Evolutionary conservation across 2,113 vertebrate species (phyloP), one percentile per base, ranked within the genome.

Genomic region (Cyanocitta stelleri): DNA sequence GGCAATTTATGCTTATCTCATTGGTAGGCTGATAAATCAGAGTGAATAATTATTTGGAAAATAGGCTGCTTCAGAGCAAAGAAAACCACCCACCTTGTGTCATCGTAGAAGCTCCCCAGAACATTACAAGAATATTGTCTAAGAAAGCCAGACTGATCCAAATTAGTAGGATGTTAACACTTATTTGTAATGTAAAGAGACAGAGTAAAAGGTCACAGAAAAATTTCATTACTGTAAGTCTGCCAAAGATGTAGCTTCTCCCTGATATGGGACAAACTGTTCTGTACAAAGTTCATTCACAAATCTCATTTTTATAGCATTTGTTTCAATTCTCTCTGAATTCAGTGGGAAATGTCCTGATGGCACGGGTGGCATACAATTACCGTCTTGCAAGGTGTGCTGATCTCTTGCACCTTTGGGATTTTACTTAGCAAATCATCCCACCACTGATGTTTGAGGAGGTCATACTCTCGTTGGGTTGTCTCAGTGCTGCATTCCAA

Each of bases 141-240:
- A 56, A 78, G 72, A 97, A 91, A 86, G 81, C 90, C 78, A 84
- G 66, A 84, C 92, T 74, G 76, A 95, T 92, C 49, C 92, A 97
- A 96, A 96, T 97, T 92, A 97, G 68, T 54, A 90, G 81, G 74
- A 93, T 93, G 71, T 92, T 95, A 90, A 35, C 81, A 41, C 87
- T 96, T 85, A 44, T 41, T 93, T 95, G 49, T 91, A 97, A 96
- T 97, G 84, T 96, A 93, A 96, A 95, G 92, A 97, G 87, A 93
- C 85, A 94, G 41, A 82, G 55, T 75, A 75, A 87, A 93, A 97
- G 93, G 95, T 96, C 92, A 96, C 11, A 10, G 69, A 68, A 96
- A 95, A 95, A 79, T 85, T 79, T 91, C 74, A 90, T 97, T 95
- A 90, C 62, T 93, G 62, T 92, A 93, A 81, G 64, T 80, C 74